Base-by-base conservation (phyloP, 1,140 invertebrate genomes). In the Drosophila eugracilis region DNA sequence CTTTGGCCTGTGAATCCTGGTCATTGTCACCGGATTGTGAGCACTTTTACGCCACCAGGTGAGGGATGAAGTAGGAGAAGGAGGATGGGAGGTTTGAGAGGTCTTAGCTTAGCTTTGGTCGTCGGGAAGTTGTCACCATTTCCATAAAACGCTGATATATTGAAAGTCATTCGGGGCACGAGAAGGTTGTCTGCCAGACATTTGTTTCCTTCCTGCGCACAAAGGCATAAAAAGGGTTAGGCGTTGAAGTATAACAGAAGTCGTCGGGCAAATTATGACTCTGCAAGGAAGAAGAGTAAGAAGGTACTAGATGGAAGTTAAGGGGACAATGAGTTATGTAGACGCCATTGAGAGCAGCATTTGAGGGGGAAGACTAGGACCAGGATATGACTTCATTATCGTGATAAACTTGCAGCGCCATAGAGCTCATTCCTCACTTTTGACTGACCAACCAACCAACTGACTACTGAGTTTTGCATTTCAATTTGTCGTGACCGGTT, bases 381-480 rank as follows among this genome's bases (percentile, higher is more conserved):
- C 74, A n/a, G 74, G 74, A 76, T 76, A 66, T 67, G 83, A 86
- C 83, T 86, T 83, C 83, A 86, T 86, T 88, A 88, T 86, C 74
- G 45, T 75, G 74, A 83, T 88, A 83, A 86, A 66, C 70, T 83
- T 58, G 83, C 50, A 55, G 53, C 55, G 76, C 59, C 75, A 84
- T 79, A 42, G 58, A 74, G 48, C 58, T 48, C 77, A 44, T 77
- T 55, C 34, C 44, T 58, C 74, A 63, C 54, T 63, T 53, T 53
- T 54, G 54, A 42, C 48, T 67, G 37, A 69, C 62, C 48, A 34
- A 32, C 45, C 19, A 17, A 42, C 44, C 14, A 14, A 1, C 14
- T 9, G 36, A 17, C 14, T 10, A 7, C 22, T 3, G 14, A 52
- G 55, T 57, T 60, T 67, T 73, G 44, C 44, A 58, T 54, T 52